Conservation (phyloP, 2,113 vertebrate species). For the Elephantulus edwardii region DNA sequence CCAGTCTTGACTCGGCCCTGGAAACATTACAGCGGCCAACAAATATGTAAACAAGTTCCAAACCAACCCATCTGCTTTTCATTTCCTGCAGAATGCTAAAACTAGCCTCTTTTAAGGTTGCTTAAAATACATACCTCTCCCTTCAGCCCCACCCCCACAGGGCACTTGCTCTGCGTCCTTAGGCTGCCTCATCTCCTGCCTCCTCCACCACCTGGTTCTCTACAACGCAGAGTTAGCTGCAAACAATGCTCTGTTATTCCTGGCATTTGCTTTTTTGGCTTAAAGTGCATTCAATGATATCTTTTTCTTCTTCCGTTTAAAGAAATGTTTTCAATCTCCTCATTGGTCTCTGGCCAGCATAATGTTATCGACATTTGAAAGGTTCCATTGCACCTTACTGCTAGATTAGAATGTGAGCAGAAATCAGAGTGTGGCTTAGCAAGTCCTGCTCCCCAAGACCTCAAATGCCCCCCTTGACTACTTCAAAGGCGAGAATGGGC, state of each 20-base stretch:
- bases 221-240: not conserved
- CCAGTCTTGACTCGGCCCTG: not conserved
- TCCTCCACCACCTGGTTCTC: conserved; percentile 44
- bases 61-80: conserved; percentile 70
- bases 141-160: not conserved
- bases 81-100: conserved; percentile 70
- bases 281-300: not conserved
- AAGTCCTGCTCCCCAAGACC: not conserved
- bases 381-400: conserved; percentile 10
- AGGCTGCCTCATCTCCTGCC: conserved; percentile 36
- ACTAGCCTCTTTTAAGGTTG: conserved; percentile 56
- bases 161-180: conserved; percentile 40
- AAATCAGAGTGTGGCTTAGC: not conserved
- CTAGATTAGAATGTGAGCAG: not conserved
- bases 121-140: conserved; percentile 56
- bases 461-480: not conserved
- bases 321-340: conserved; percentile 41
- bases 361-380: conserved; percentile 39
- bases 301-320: conserved; percentile 59
- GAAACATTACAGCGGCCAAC: conserved; percentile 1
- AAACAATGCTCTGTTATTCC: conserved; percentile 43
- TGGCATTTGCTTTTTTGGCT: conserved; percentile 45
- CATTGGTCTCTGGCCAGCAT: conserved; percentile 41
- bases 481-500: not conserved
- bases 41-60: conserved; percentile 61